Base-by-base conservation (phyloP, 2,113 vertebrate genomes). In the Oxygymnocypris stewartii region DNA sequence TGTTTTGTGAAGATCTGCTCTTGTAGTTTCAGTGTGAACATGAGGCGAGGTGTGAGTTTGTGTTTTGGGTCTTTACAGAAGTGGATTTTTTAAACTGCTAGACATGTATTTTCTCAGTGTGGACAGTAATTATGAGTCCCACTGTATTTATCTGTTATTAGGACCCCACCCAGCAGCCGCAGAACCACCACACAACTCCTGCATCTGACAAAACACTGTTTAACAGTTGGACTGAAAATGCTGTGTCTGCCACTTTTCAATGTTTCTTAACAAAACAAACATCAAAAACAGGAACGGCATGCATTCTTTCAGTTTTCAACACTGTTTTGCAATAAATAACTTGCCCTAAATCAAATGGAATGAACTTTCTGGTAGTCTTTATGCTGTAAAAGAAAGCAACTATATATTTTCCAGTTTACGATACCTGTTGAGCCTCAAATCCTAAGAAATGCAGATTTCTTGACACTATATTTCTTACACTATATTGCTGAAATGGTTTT, bases 81-180 rank as follows among this genome's bases (percentile, higher is more conserved):
- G 82, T 80, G 59, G 67, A 83, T 79, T 51, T 73, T 51, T 69
- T 65, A 47, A 88, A 79, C 23, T 25, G 79, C 84, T 85, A 85
- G 40, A 75, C 85, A 83, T 89, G 88, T 90, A 71, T 87, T 88
- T 54, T 79, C 37, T 42, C 65, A 69, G 31, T 59, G n/a, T 13
- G 61, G 61, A 63, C 84, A 84, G 89, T 90, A 92, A 93, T 92
- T 88, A 90, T 88, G 87, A 3, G 81, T 87, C 89, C 86, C 73
- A 44, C 59, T 85, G 89, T 86, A 82, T 75, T 90, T 85, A 54
- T 23, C 78, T 28, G 89, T 92, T 90, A 90, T 47, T 57, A 76
- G 57, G 71, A 92, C 92, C 92, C 91, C 86, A 90, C 57, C 69
- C 86, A 79, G 84, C 57, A 77, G 77, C n/a, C 67, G 76, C 54